Evolutionary conservation across 30 jellyfish, hydroid and myxozoan genomes (phyloP), one percentile per base, ranked within the genome.

Genomic region (Aurelia aurita): DNA sequence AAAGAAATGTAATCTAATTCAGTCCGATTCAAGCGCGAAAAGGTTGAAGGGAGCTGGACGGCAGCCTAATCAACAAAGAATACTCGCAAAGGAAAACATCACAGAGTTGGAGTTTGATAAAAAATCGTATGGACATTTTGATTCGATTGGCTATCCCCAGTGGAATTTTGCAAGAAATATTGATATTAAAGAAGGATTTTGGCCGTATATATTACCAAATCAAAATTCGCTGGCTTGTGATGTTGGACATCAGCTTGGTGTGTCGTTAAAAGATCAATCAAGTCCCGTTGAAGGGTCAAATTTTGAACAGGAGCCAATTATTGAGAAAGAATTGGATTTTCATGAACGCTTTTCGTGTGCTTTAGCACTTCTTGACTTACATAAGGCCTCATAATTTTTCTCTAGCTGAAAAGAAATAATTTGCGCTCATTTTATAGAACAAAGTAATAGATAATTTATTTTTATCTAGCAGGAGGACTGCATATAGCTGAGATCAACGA

Each of bases 11-110:
- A 87, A 87, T 49, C 60, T 92, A 31, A 81, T 87, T 95, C 82
- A 73, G 65, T 81, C 98, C 20, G 81, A 91, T 59, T 89, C 94
- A 72, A 91, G 87, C 70, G 98, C 98, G 16, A 91, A 91, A 58
- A 65, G 98, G 43, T 60, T 91, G 72, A 91, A 91, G 54, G 98
- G 98, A 9, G 98, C 98, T 39, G 98, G 98, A 6, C 54, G 95
- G 79, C 98, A 91, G 53, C 72, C 65, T 22, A 58, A 69, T 0
- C 68, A 68, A 60, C 58, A 45, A 60, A 23, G 73, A 63, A 20
- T 74, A 53, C 20, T 20, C 45, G 65, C 53, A 18, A 31, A 27
- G 29, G 86, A 74, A 51, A 74, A 74, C 32, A 58, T 74, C 28
- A 63, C 58, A 29, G 39, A 74, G 26, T 19, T 74, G 14, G 62